phyloP scores from a whole-genome alignment of 2,113 vertebrate species.

The Solenodon paradoxus region DNA sequence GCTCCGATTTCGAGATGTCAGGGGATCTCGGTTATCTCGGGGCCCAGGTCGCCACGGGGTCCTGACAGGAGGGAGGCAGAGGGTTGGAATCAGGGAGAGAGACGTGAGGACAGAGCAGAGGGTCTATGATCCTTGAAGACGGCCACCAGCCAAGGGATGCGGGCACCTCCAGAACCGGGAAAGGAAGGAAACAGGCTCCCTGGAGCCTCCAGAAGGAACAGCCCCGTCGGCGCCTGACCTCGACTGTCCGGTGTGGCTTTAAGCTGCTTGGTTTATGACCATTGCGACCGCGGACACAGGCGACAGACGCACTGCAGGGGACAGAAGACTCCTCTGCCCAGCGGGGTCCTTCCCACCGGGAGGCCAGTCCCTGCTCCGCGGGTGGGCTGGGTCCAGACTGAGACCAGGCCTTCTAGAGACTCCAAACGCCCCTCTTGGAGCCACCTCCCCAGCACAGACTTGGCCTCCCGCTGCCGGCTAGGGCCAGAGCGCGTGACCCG shows the following conservation, averaged over 20 bases:
- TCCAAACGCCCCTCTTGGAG: neutral
- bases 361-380: neutral
- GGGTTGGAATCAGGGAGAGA: neutral
- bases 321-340: neutral
- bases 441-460: neutral
- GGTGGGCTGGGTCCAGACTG: neutral
- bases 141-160: neutral
- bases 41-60: neutral
- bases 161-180: neutral
- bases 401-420: neutral
- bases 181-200: neutral
- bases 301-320: neutral
- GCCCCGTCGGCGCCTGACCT: neutral
- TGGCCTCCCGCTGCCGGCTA: neutral
- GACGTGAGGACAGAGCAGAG: neutral
- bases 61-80: neutral
- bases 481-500: accelerated
- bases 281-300: neutral
- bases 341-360: neutral
- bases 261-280: neutral
- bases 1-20: too few species aligned
- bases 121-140: neutral
- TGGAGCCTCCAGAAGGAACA: neutral
- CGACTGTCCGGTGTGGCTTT: neutral
- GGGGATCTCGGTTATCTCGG: too few species aligned